These are phyloP conservation scores for Bombus vancouverensis DNA, from an alignment of 1,140 invertebrate species.

Conservation along the genomic window DNA sequence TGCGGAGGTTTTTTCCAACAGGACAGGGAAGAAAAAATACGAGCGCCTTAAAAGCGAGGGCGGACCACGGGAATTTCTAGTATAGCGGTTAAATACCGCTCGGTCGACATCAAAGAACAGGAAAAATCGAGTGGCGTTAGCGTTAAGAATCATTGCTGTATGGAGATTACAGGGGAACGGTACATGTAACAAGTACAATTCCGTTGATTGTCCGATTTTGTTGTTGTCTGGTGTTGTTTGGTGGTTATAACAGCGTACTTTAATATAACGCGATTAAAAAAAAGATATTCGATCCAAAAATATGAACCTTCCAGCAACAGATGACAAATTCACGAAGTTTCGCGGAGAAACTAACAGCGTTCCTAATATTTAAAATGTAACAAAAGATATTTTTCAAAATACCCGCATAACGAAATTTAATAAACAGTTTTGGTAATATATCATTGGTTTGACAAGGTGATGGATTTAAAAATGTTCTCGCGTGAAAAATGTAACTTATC, in stretches of 20 bases:
- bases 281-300: too few species aligned
- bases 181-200: neutral
- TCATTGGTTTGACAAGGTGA: too few species aligned
- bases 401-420: too few species aligned
- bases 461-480: too few species aligned
- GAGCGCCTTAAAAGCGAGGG: neutral
- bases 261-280: neutral
- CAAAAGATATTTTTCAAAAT: too few species aligned
- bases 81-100: neutral
- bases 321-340: too few species aligned
- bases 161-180: neutral
- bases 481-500: too few species aligned
- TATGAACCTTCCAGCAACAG: too few species aligned
- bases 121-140: neutral
- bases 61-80: neutral
- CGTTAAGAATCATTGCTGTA: neutral
- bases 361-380: too few species aligned
- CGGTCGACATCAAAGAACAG: neutral
- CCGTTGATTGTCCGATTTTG: neutral
- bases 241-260: neutral
- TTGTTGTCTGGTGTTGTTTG: too few species aligned
- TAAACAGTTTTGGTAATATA: too few species aligned
- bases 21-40: conserved; percentile 30
- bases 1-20: conserved; percentile 36
- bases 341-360: too few species aligned